These are phyloP conservation scores for Myrmecobius fasciatus DNA, from an alignment of 2,113 vertebrate species.

Conservation along the genomic window DNA sequence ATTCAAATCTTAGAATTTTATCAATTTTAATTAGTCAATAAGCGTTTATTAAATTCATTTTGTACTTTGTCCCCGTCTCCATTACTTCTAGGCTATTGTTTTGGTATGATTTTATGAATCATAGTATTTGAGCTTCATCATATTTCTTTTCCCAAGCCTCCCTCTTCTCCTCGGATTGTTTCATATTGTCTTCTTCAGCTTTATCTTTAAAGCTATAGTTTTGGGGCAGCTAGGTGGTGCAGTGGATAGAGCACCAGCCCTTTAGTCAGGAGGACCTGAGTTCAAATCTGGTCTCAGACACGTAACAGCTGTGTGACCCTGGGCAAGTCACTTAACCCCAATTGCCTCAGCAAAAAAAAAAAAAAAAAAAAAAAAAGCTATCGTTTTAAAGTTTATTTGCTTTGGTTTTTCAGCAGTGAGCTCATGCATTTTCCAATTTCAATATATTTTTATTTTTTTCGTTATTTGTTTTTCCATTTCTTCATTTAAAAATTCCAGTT, in stretches of 20 bases:
- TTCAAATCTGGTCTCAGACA: too few species aligned
- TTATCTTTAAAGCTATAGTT: neutral
- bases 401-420: neutral
- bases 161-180: neutral
- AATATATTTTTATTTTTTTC: neutral
- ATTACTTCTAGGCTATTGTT: neutral
- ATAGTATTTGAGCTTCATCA: neutral
- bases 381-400: too few species aligned
- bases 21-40: neutral
- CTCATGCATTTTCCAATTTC: neutral
- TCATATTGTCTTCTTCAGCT: neutral
- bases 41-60: neutral
- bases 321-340: too few species aligned
- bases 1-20: neutral
- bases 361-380: too few species aligned
- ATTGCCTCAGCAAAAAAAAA: too few species aligned
- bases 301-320: too few species aligned
- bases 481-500: neutral
- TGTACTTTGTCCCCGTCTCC: neutral
- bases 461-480: neutral
- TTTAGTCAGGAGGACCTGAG: too few species aligned
- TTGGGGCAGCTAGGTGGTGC: too few species aligned
- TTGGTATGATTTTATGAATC: neutral
- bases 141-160: neutral
- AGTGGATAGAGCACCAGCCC: too few species aligned